Evolutionary conservation across 2,888 invertebrate genomes (phyloP).

Genomic region (Stenchaetothrips biformis): DNA sequence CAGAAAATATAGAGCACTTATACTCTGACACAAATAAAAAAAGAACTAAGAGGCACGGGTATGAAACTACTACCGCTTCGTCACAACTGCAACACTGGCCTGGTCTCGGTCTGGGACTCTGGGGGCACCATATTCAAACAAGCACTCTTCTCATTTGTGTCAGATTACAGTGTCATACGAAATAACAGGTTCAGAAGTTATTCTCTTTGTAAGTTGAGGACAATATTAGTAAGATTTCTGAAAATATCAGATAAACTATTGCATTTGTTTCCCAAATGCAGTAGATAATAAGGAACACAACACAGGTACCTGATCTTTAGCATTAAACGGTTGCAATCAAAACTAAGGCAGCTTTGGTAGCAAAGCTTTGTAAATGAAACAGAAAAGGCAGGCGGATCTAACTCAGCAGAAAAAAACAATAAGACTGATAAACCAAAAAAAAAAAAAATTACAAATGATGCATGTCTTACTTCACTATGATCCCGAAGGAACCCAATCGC

Average conservation of each 20-base stretch:
- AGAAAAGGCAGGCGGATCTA: slow-evolving; percentile 17
- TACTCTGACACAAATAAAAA: too few relatives aligned
- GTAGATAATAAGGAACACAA: neutral
- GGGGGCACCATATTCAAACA: too few relatives aligned
- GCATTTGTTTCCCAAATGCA: neutral
- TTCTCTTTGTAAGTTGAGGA: too few relatives aligned
- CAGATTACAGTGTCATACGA: too few relatives aligned
- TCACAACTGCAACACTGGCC: too few relatives aligned
- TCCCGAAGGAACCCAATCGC: slow-evolving; percentile 83
- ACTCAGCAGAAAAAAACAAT: slow-evolving; percentile 26
- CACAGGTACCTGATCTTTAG: neutral
- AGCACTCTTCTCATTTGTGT: too few relatives aligned
- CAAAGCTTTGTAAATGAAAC: neutral
- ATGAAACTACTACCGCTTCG: too few relatives aligned
- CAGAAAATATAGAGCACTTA: too few relatives aligned
- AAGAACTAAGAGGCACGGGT: too few relatives aligned
- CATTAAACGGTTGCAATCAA: neutral
- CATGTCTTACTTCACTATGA: slow-evolving; percentile 68
- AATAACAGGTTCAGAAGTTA: too few relatives aligned
- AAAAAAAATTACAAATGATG: slow-evolving; percentile 39
- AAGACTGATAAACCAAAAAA: slow-evolving; percentile 28
- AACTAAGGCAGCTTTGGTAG: neutral
- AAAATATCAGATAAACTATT: neutral
- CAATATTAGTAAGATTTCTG: too few relatives aligned
- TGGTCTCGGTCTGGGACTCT: too few relatives aligned